Percentiles rank a stretch among this genome's conserved stretches.
Evolutionary conservation across 2,797 vertebrate genomes (phyloP).

Genomic region (Gila robusta): DNA sequence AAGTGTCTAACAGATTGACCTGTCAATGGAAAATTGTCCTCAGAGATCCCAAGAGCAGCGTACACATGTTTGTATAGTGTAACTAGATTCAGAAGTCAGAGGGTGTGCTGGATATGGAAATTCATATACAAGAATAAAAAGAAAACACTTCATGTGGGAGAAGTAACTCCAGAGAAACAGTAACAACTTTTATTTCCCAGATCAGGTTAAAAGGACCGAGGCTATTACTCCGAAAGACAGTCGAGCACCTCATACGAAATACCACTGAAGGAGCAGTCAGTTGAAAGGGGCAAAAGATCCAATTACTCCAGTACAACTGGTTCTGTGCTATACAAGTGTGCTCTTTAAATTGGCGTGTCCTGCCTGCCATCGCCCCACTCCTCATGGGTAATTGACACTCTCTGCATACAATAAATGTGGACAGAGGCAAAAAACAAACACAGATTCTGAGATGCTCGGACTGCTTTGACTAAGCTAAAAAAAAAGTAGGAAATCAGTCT

Average conservation of each 20-base stretch:
- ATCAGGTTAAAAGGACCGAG: slow-evolving; percentile 42
- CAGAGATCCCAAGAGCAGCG: not conserved
- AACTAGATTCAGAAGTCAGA: slow-evolving; percentile 15
- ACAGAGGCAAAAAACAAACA: slow-evolving; percentile 75
- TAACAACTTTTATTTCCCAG: slow-evolving; percentile 39
- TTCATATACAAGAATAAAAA: slow-evolving; percentile 29
- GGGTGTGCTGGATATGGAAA: slow-evolving; percentile 25
- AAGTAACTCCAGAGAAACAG: slow-evolving; percentile 44
- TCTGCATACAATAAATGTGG: slow-evolving; percentile 78
- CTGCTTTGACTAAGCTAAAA: slow-evolving; percentile 37
- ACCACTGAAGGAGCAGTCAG: slow-evolving; percentile 68
- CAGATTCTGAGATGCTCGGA: slow-evolving; percentile 64
- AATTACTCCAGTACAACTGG: slow-evolving; percentile 83
- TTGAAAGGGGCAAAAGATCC: slow-evolving; percentile 83
- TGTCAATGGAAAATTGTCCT: slow-evolving; percentile 17
- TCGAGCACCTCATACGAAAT: slow-evolving; percentile 40
- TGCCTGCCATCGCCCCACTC: slow-evolving; percentile 71
- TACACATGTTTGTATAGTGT: slow-evolving; percentile 3
- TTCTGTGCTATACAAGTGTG: slow-evolving; percentile 76
- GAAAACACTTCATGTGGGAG: slow-evolving; percentile 31
- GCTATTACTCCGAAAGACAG: slow-evolving; percentile 51
- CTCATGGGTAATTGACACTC: slow-evolving; percentile 83
- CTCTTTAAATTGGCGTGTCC: slow-evolving; percentile 83
- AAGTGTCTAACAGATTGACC: slow-evolving; percentile 10
- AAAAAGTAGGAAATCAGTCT: slow-evolving; percentile 67